phyloP scores from a whole-genome alignment of 2,113 vertebrate species.

The Girardinichthys multiradiatus region DNA sequence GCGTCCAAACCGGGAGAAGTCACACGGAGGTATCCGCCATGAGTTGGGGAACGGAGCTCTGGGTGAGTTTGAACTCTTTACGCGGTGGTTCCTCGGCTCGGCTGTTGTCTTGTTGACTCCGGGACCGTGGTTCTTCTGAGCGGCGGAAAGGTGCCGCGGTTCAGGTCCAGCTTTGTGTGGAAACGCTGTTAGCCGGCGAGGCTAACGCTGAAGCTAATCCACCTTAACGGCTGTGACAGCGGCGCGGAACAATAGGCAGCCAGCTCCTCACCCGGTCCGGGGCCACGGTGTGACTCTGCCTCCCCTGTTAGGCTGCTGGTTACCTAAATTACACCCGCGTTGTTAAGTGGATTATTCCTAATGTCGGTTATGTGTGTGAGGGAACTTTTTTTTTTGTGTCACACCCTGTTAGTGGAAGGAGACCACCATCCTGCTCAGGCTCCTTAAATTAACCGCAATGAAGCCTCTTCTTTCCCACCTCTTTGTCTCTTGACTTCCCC shows the following conservation, averaged over 20 bases:
- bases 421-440: not conserved
- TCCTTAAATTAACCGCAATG: not conserved
- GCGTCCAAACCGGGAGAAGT: slow-evolving; percentile 63
- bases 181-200: slow-evolving; percentile 6
- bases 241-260: slow-evolving; percentile 71
- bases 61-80: slow-evolving; percentile 59
- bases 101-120: slow-evolving; percentile 2
- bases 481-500: slow-evolving; percentile 52
- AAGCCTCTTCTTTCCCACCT: not conserved
- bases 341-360: not conserved
- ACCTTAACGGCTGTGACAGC: slow-evolving; percentile 67
- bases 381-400: slow-evolving; percentile 55
- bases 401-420: slow-evolving; percentile 64
- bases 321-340: not conserved
- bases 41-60: slow-evolving; percentile 80
- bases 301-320: not conserved
- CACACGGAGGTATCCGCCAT: slow-evolving; percentile 57
- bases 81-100: not conserved
- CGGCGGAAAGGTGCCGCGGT: slow-evolving; percentile 54
- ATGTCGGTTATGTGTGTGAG: not conserved
- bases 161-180: slow-evolving; percentile 65
- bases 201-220: slow-evolving; percentile 68
- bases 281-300: not conserved
- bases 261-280: slow-evolving; percentile 17
- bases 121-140: slow-evolving; percentile 7